These are phyloP conservation scores for Cheilosia vulpina DNA, from an alignment of 2,888 invertebrate species.

Conservation along the genomic window DNA sequence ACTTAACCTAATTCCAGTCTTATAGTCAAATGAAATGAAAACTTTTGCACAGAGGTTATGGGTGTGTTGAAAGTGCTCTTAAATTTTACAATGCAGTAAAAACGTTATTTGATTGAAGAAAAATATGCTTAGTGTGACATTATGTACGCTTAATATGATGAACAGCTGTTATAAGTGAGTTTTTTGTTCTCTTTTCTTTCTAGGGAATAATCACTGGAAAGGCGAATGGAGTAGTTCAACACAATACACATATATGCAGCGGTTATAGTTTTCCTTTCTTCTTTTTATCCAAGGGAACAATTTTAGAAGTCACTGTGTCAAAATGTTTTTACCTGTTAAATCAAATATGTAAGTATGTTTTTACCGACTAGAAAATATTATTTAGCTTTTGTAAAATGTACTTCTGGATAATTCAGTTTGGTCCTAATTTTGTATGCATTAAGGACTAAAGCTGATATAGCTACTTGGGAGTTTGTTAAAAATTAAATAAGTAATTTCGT, in stretches of 20 bases:
- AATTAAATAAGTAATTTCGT: conserved; percentile 18
- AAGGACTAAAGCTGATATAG: background rate
- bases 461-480: background rate
- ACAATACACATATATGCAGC: conserved; percentile 34
- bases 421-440: conserved; percentile 19
- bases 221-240: conserved; percentile 9
- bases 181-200: conserved; percentile 24
- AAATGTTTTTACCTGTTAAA: conserved; percentile 83
- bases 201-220: conserved; percentile 16
- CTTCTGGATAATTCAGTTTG: conserved; percentile 35
- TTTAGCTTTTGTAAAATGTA: background rate
- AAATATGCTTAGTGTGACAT: background rate
- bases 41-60: background rate
- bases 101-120: background rate
- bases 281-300: conserved; percentile 53
- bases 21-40: conserved; percentile 24
- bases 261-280: conserved; percentile 43
- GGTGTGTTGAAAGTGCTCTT: background rate
- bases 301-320: conserved; percentile 45
- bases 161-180: background rate
- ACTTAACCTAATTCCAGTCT: conserved; percentile 51
- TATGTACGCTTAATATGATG: background rate
- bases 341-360: conserved; percentile 82
- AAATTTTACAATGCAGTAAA: conserved; percentile 28
- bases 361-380: background rate